phyloP scores from a whole-genome alignment of 2,888 invertebrate genomes.

The Dinocampus coccinellae region DNA sequence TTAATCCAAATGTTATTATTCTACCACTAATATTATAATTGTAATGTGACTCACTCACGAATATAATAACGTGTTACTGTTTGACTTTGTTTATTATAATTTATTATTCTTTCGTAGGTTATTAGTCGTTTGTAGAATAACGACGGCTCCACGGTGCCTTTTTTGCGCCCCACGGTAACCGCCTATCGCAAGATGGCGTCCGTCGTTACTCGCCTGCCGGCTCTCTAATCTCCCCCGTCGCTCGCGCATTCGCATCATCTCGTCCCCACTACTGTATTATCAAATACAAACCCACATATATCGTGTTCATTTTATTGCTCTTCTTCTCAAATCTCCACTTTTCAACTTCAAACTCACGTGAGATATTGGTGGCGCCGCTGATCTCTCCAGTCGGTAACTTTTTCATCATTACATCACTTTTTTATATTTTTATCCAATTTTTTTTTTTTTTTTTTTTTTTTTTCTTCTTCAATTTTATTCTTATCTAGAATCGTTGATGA shows the following conservation, averaged over 20 bases:
- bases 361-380: not conserved
- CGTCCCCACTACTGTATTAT: not conserved
- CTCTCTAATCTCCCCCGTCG: constrained; percentile 40
- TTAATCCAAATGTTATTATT: not conserved
- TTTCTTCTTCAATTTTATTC: not conserved
- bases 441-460: not conserved
- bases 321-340: not conserved
- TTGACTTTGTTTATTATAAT: not conserved
- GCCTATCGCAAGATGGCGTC: constrained; percentile 82
- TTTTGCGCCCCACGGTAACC: constrained; percentile 73
- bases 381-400: not conserved
- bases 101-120: not conserved
- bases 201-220: constrained; percentile 46
- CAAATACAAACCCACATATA: not conserved
- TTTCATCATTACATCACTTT: not conserved
- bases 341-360: too few relatives aligned
- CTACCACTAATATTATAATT: not conserved
- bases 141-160: constrained; percentile 47
- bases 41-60: not conserved
- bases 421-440: too few relatives aligned
- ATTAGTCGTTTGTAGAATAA: constrained; percentile 30
- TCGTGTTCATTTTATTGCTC: not conserved
- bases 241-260: constrained; percentile 12
- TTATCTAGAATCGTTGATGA: too few relatives aligned
- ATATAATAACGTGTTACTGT: not conserved